A percentile compares a stretch with the other conserved stretches of the same genome.
phyloP scores from a whole-genome alignment of 2,888 invertebrate genomes.

The Ferrisia virgata region DNA sequence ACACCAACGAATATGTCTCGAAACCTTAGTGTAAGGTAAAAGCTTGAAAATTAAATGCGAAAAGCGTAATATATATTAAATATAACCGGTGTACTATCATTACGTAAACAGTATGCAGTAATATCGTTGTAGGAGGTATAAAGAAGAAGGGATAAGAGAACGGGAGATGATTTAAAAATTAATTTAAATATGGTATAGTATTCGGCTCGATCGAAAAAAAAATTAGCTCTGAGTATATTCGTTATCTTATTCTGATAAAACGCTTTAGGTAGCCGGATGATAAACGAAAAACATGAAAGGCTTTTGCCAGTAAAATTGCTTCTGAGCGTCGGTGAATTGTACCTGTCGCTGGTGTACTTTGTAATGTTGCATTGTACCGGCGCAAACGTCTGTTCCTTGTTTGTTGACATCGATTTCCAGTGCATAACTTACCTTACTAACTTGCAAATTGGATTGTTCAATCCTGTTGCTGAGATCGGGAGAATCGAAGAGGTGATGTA shows the following conservation, averaged over 20 bases:
- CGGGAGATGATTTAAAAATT: no score
- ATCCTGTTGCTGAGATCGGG: constrained; percentile 27
- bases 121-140: no score
- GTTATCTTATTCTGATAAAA: constrained; percentile 51
- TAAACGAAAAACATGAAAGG: constrained; percentile 57
- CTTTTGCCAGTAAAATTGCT: constrained; percentile 53
- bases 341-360: not conserved
- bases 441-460: not conserved
- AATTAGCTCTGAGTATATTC: no score
- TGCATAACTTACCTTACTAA: not conserved
- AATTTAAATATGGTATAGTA: no score
- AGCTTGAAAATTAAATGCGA: no score
- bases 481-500: not conserved
- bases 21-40: no score
- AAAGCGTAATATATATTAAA: no score
- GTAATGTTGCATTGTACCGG: constrained; percentile 15
- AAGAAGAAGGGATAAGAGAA: no score
- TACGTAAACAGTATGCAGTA: no score
- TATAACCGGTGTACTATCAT: no score
- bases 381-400: not conserved
- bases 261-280: constrained; percentile 54
- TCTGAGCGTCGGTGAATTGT: not conserved
- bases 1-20: no score
- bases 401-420: not conserved
- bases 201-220: no score